Base-by-base conservation (phyloP, 2,113 vertebrate species). In the Aphyosemion australe region DNA sequence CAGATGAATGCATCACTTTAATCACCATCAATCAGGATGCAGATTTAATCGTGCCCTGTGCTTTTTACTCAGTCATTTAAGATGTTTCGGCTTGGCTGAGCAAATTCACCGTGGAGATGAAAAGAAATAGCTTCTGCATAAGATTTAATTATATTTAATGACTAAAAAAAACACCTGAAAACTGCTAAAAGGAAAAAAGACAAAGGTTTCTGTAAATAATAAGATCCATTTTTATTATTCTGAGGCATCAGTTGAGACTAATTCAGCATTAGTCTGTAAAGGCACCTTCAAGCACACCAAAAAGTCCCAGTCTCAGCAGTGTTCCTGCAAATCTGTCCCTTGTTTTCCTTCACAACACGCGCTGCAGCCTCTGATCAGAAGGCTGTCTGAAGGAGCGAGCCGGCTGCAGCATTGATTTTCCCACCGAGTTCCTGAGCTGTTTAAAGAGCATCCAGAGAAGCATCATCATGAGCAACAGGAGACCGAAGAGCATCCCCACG, bases 401-500 rank as follows among this genome's bases (percentile, higher is more conserved):
- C 19, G 53, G 90, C 82, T 69, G 91, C 75, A 84, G 85, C 62
- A n/a, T 71, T 6, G 18, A 86, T 76, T 89, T 92, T 4, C 90
- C 92, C 82, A 94, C 93, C 0, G 95, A 96, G 90, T 94, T 93
- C 61, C 92, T 92, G 77, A 97, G 93, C 91, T 97, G 95, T 75
- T 90, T 92, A 72, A 96, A 90, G 57, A 98, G 92, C 86, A 94
- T 82, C 92, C 94, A 95, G 66, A 96, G 93, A 49, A 97, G 90
- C 2, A 97, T 92, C 76, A 93, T 78, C 66, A 97, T 86, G 1
- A 97, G 82, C 3, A 93, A 87, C 50, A 97, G 85, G 53, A 97
- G 87, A n/a, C 92, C 89, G 1, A 95, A 70, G 0, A 97, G 76
- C 19, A 96, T 90, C 51, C 93, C 94, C 80, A 97, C 76, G 65